Evolutionary conservation across 2,888 invertebrate genomes (phyloP).

Genomic region (Zhuqinia jingwanae): DNA sequence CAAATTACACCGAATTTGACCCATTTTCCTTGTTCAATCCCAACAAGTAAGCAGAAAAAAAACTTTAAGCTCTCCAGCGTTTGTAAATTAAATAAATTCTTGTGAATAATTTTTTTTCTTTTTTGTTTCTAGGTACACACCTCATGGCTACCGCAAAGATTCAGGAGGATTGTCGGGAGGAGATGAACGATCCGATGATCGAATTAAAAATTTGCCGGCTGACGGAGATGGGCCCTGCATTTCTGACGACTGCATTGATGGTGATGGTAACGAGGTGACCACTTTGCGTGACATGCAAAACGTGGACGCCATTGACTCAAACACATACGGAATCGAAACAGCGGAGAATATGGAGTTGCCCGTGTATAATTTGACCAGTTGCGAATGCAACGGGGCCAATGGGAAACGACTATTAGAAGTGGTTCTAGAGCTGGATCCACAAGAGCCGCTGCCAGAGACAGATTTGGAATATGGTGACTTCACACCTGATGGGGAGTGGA

Average conservation of each 20-base stretch:
- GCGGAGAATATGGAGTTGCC: background rate
- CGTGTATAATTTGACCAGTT: background rate
- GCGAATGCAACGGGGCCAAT: background rate
- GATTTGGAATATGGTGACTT: background rate
- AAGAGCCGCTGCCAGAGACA: background rate
- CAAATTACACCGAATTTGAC: conserved; percentile 45
- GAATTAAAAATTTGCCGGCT: background rate
- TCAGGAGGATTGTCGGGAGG: conserved; percentile 26
- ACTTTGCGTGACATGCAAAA: conserved; percentile 36
- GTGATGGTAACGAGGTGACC: background rate
- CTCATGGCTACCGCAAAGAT: conserved; percentile 36
- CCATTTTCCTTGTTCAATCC: conserved; percentile 54
- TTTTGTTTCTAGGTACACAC: too few relatives aligned
- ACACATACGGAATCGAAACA: background rate
- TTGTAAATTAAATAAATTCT: too few relatives aligned
- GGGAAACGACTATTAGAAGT: conserved; percentile 25
- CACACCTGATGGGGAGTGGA: background rate
- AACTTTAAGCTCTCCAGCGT: too few relatives aligned
- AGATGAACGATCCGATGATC: conserved; percentile 37
- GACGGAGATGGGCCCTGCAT: conserved; percentile 4
- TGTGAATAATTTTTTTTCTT: too few relatives aligned
- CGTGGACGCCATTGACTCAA: background rate
- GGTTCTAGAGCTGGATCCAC: conserved; percentile 23
- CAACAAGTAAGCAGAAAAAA: too few relatives aligned
- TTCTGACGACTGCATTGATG: background rate